Percentiles rank a stretch among this genome's conserved stretches.
phyloP scores from a whole-genome alignment of 1,140 invertebrate species.

The Drosophila yakuba region DNA sequence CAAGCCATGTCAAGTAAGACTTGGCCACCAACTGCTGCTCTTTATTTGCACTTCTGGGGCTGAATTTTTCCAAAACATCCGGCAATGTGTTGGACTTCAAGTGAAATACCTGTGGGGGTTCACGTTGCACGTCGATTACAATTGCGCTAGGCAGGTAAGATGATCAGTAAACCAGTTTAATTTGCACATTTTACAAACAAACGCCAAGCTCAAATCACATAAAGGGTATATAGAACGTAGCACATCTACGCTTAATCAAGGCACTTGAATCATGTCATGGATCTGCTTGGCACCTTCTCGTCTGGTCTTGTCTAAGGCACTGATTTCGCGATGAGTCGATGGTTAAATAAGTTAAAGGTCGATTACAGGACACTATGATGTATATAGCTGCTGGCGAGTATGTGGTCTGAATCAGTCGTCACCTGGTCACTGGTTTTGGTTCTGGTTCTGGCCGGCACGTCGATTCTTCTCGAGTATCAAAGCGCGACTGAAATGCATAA shows the following conservation, averaged over 20 bases:
- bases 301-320: conserved; percentile 40
- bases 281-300: conserved; percentile 16
- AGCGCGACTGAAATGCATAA: conserved; percentile 66
- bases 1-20: conserved; percentile 18
- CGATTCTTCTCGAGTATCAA: conserved; percentile 82
- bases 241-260: conserved; percentile 31
- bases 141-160: neutral
- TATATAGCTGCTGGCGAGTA: conserved; percentile 47
- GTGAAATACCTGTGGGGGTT: conserved; percentile 1
- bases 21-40: conserved; percentile 12
- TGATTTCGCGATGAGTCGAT: conserved; percentile 39
- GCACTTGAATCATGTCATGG: conserved; percentile 29
- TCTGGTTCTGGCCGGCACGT: conserved; percentile 69
- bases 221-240: conserved; percentile 25
- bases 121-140: conserved; percentile 3
- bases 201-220: conserved; percentile 23
- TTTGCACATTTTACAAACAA: conserved; percentile 45
- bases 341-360: conserved; percentile 49
- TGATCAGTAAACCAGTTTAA: conserved; percentile 44
- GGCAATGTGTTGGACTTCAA: conserved; percentile 1
- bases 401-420: conserved; percentile 37
- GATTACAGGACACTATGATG: conserved; percentile 28
- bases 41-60: neutral
- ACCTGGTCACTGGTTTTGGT: conserved; percentile 46
- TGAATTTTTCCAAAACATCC: neutral